Base-by-base conservation (phyloP, 2,797 vertebrate species). In the Helostoma temminkii region DNA sequence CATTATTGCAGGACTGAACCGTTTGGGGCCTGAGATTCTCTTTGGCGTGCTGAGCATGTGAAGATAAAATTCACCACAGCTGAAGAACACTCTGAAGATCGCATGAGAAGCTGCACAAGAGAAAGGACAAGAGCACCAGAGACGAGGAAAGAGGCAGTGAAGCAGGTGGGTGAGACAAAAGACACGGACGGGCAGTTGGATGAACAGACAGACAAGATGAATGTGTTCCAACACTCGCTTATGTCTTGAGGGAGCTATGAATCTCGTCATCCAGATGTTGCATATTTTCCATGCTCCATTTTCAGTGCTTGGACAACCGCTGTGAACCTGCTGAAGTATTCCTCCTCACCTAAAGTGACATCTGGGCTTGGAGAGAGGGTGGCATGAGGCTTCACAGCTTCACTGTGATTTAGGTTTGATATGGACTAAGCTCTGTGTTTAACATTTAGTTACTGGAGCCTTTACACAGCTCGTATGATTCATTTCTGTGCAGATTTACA, bases 211-310 rank as follows among this genome's bases (percentile, higher is more conserved):
- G n/a, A 45, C 46, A 50, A 74, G 78, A 82, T 65, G 54, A 71
- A 76, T 71, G 65, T 25, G 41, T 37, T 59, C 10, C 15, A 24
- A 9, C 46, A 28, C 60, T 67, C 7, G 1, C 65, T 57, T 3
- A 8, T 57, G 74, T 79, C 82, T 76, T 21, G 0, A 24, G 80
- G 74, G 74, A 82, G 30, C 32, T 1, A 22, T 72, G 66, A 56
- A 71, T 58, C 77, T 78, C 74, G 72, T 74, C 74, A 28, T 72
- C 78, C 85, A 81, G 70, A 66, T 85, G 81, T 50, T 81, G 0
- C 53, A 48, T 25, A 34, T 77, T 69, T 12, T 46, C 67, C 9
- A n/a, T 12, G 65, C 74, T 80, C 46, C 61, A 26, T 45, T 56
- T 66, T 22, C 49, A 64, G 45, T 18, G 63, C 36, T 55, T 68